Evolutionary conservation across 2,113 vertebrate genomes (phyloP).

Genomic region (Smithornis capensis): DNA sequence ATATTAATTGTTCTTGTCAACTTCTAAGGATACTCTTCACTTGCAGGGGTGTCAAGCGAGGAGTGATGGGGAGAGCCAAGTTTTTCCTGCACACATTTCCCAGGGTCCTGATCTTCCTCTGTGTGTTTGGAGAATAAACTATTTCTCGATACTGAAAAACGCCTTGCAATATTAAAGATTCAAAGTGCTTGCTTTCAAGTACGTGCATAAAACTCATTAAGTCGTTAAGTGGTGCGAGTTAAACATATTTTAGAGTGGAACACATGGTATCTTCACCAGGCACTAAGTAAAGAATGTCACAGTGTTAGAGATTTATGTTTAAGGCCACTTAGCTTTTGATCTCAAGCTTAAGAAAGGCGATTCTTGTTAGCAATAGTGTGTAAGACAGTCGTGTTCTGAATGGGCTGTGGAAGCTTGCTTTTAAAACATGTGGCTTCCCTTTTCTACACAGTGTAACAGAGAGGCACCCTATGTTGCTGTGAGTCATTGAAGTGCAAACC

Average conservation of each 20-base stretch:
- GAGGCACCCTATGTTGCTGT: not conserved
- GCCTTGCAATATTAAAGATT: not conserved
- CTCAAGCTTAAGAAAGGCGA: not conserved
- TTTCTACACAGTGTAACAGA: not conserved
- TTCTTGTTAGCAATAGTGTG: not conserved
- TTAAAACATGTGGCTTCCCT: not conserved
- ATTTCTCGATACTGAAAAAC: not conserved
- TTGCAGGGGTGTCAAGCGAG: not conserved
- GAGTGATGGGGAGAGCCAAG: fast-evolving
- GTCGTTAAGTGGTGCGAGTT: not conserved
- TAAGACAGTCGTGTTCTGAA: not conserved
- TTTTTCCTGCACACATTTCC: not conserved
- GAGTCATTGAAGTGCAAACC: not conserved
- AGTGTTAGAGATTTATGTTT: not conserved
- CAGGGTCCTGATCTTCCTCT: not conserved
- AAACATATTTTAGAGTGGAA: not conserved
- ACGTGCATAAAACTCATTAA: not conserved
- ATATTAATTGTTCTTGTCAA: not conserved
- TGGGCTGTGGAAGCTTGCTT: not conserved
- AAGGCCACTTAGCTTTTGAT: too few relatives aligned
- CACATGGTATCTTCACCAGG: not conserved
- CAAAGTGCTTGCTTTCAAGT: not conserved
- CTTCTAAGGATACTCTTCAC: not conserved
- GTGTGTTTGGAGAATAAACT: not conserved
- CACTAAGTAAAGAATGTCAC: not conserved